Conservation (phyloP, 2,888 invertebrate genomes). For the Andrena flavipes region DNA sequence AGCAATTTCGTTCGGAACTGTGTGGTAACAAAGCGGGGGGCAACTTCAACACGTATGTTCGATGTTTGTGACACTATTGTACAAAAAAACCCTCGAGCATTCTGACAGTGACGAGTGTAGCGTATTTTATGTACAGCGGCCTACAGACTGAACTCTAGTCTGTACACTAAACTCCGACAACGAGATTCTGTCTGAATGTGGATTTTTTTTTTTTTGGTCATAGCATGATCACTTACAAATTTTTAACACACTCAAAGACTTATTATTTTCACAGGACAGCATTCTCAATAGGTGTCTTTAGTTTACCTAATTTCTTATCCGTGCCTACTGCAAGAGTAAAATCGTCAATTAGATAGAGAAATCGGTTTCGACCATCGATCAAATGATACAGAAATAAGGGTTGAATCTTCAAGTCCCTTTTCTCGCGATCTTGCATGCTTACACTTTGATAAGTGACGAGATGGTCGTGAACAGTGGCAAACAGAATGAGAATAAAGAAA, state of each 20-base stretch:
- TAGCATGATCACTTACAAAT: conserved; percentile 84
- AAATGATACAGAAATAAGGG: conserved; percentile 11
- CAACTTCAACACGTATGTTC: not conserved
- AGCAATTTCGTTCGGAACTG: not conserved
- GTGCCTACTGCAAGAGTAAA: conserved; percentile 81
- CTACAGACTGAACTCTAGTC: conserved; percentile 67
- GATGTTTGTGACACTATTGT: not conserved
- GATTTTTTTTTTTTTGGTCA: conserved; percentile 58
- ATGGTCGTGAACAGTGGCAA: conserved; percentile 55
- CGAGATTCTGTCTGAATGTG: conserved; percentile 44
- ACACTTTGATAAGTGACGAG: conserved; percentile 42
- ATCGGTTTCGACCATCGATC: not conserved
- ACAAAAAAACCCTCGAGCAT: conserved; percentile 8
- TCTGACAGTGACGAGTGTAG: conserved; percentile 36
- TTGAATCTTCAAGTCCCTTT: not conserved
- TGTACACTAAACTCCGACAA: conserved; percentile 61
- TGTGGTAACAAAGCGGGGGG: conserved; percentile 28
- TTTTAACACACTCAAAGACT: conserved; percentile 77
- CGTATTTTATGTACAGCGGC: conserved; percentile 70
- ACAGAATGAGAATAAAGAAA: not conserved
- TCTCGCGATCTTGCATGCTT: conserved; percentile 59
- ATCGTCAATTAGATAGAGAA: conserved; percentile 53
- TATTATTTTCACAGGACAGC: conserved; percentile 81
- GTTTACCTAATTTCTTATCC: conserved; percentile 83
- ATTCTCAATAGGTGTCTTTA: conserved; percentile 82